Evolutionary conservation across 2,113 vertebrate genomes (phyloP).

Genomic region (Cottus gobio): DNA sequence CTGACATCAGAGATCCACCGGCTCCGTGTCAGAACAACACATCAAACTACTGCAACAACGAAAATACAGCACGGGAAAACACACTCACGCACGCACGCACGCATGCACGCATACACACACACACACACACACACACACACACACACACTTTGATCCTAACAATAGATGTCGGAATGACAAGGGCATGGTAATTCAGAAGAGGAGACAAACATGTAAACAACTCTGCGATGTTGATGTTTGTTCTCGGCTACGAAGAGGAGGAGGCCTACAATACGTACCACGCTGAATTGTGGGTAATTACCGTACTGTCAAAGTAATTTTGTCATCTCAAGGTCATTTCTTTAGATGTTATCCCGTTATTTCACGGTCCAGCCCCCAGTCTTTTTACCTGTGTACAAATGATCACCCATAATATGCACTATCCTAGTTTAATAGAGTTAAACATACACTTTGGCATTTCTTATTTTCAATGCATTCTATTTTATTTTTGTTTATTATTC

Average conservation of each 20-base stretch:
- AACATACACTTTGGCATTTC: no score
- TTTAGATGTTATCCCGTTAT: no score
- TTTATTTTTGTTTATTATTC: no score
- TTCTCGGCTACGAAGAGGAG: not conserved
- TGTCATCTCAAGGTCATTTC: not conserved
- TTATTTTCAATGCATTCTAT: no score
- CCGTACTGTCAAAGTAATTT: not conserved
- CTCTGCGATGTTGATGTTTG: slow-evolving; percentile 16
- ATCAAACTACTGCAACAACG: not conserved
- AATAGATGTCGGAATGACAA: not conserved
- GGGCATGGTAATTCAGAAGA: not conserved
- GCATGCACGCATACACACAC: not conserved
- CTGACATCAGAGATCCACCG: not conserved
- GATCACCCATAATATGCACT: not conserved
- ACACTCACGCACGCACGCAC: not conserved
- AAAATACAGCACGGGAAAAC: not conserved
- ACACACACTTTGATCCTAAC: not conserved
- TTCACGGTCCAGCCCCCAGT: not conserved
- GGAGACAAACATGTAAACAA: slow-evolving; percentile 24
- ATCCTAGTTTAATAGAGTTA: no score
- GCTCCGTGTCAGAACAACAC: not conserved
- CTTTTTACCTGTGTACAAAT: not conserved
- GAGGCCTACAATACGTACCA: not conserved
- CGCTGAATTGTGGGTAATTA: slow-evolving; percentile 31
- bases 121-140: not conserved